These are phyloP conservation scores for Leptodirus hochenwartii DNA, from an alignment of 2,888 invertebrate genomes.

Conservation along the genomic window DNA sequence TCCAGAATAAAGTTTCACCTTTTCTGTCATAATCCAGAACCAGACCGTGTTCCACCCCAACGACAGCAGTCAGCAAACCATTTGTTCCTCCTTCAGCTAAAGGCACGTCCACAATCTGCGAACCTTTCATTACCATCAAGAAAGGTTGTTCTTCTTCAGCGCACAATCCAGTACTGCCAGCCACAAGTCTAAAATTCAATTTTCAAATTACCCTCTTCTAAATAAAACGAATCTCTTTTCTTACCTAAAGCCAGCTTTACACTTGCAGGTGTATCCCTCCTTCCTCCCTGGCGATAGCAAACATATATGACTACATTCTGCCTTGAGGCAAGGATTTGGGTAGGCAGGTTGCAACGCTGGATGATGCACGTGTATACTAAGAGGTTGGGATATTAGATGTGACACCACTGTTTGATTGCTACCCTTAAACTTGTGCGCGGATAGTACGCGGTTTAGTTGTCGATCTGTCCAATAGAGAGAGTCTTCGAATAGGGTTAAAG, in stretches of 20 bases:
- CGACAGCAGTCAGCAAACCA: slow-evolving; percentile 69
- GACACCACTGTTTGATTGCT: slow-evolving; percentile 81
- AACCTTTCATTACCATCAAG: slow-evolving; percentile 75
- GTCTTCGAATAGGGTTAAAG: slow-evolving; percentile 87
- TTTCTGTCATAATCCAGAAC: slow-evolving; percentile 85
- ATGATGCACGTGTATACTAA: slow-evolving; percentile 91
- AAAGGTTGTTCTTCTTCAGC: slow-evolving; percentile 75
- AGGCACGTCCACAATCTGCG: slow-evolving; percentile 75
- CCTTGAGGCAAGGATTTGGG: slow-evolving; percentile 55
- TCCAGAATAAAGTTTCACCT: slow-evolving; percentile 72
- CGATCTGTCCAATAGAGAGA: slow-evolving; percentile 94
- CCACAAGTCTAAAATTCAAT: too few relatives aligned
- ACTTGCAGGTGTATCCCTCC: slow-evolving; percentile 70
- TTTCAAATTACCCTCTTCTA: too few relatives aligned
- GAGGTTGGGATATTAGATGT: slow-evolving; percentile 83
- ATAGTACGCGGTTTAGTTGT: slow-evolving; percentile 75
- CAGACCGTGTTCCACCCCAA: slow-evolving; percentile 72
- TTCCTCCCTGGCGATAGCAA: slow-evolving; percentile 60
- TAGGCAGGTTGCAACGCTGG: slow-evolving; percentile 77
- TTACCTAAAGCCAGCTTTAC: slow-evolving; percentile 71
- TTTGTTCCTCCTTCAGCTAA: slow-evolving; percentile 58
- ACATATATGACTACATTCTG: slow-evolving; percentile 78
- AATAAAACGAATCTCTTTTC: too few relatives aligned
- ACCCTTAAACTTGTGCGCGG: slow-evolving; percentile 73
- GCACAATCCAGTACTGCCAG: slow-evolving; percentile 48